Conservation (phyloP, 2,797 vertebrate genomes). For the Enteromius unitaeniatus region DNA sequence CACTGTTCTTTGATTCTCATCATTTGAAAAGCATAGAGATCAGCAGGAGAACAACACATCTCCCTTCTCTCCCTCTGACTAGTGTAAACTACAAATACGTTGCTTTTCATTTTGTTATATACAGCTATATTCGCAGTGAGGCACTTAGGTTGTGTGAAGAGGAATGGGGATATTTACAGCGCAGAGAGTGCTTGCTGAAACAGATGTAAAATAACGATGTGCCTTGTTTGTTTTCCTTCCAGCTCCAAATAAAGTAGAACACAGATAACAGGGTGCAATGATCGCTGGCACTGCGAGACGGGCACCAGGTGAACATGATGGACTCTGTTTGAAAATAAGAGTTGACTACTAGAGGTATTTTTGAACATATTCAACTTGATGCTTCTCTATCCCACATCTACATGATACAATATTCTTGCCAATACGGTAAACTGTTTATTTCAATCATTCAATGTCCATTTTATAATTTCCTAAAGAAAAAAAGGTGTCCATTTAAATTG, state of each 20-base stretch:
- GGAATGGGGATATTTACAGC: conserved; percentile 28
- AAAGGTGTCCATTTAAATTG: too few species aligned
- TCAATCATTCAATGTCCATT: too few species aligned
- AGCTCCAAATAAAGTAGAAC: conserved; percentile 44
- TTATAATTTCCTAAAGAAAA: too few species aligned
- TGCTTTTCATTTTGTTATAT: conserved; percentile 46
- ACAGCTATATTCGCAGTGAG: conserved; percentile 19
- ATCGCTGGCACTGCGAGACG: conserved; percentile 13
- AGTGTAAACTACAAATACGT: conserved; percentile 28
- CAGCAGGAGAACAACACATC: neutral
- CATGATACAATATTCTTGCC: neutral
- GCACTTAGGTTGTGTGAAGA: too few species aligned
- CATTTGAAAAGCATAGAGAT: conserved; percentile 23
- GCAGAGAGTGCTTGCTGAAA: conserved; percentile 1
- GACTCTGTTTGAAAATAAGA: conserved; percentile 71
- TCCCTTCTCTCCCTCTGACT: conserved; percentile 45
- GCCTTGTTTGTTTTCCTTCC: conserved; percentile 48
- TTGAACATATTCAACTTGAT: conserved; percentile 52
- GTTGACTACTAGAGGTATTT: conserved; percentile 62
- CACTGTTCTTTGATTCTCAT: conserved; percentile 34
- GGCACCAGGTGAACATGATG: conserved; percentile 73
- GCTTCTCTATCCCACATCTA: neutral
- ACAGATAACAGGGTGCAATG: conserved; percentile 44
- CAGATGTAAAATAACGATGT: conserved; percentile 40
- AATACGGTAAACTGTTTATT: neutral